Base-by-base conservation (phyloP, 2,888 invertebrate species). In the Ormyrus pomaceus region DNA sequence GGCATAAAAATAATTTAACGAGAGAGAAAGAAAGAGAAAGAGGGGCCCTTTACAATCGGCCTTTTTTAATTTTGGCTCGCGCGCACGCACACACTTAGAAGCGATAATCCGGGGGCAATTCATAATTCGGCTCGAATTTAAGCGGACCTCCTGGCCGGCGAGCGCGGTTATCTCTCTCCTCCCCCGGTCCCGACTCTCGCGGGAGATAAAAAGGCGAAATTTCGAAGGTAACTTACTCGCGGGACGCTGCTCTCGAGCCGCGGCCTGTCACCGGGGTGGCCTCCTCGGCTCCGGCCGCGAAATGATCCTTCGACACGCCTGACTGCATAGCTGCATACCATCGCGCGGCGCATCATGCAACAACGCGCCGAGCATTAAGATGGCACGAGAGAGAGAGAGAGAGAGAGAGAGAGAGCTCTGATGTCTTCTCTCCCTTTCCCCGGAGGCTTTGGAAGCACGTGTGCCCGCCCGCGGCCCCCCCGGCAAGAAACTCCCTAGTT, bases 291-390 rank as follows among this genome's bases (percentile, higher is more conserved):
- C 77, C 84, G 86, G 86, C 72, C 77, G 86, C 86, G 84, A 88
- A 88, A 88, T 87, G 87, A 89, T 88, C 87, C 87, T 87, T 87
- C 84, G 87, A 86, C 87, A 86, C 86, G 86, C 86, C 85, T 84
- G 86, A 85, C 87, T 86, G 87, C 88, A 87, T 88, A 87, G 86
- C 87, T 87, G 88, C 88, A 88, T 88, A 88, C 88, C 87, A 86
- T 87, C 71, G 66, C 84, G 85, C 53, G 13, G 51, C 9, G 45
- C 6, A 45, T 74, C 6, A 45, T 74, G 78, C 81, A 76, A 34
- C 34, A 34, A 76, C 66, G 77, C 80, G 73, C 68, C 75, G 73
- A 77, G 71, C 58, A 64, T 79, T 74, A 74, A 79, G 74, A 74
- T 74, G 74, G 74, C 73, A 79, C 58, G 65, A 56, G 53, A 69